These are phyloP conservation scores for Bombus turneri DNA, from an alignment of 1,140 invertebrate genomes.

Conservation along the genomic window DNA sequence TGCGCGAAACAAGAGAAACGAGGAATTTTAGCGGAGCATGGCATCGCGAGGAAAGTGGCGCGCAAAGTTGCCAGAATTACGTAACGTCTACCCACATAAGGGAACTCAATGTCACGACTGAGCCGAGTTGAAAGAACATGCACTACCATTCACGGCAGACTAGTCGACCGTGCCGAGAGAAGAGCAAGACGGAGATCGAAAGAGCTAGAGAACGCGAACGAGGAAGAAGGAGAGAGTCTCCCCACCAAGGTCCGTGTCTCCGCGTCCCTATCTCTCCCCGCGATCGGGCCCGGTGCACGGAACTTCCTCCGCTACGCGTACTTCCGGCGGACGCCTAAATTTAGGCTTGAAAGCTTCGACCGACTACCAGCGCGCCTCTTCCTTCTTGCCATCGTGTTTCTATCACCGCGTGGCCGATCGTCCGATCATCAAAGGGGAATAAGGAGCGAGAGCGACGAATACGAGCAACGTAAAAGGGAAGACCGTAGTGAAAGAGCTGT, in stretches of 20 bases:
- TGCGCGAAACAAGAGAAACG: neutral
- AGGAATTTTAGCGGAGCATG: neutral
- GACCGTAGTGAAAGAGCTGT: conserved; percentile 8
- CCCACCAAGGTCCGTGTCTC: conserved; percentile 22
- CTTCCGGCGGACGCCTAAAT: conserved; percentile 74
- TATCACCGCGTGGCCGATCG: neutral
- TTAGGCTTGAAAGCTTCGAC: conserved; percentile 64
- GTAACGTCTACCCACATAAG: conserved; percentile 46
- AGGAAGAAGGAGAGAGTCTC: neutral
- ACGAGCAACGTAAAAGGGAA: conserved; percentile 18
- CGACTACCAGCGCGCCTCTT: neutral
- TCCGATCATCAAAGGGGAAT: conserved; percentile 29
- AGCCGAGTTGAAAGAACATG: conserved; percentile 50
- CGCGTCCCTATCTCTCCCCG: conserved; percentile 53
- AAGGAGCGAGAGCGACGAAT: conserved; percentile 41
- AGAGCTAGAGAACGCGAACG: neutral
- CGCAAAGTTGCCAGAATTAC: conserved; percentile 48
- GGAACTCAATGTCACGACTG: conserved; percentile 56
- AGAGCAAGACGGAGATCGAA: conserved; percentile 15
- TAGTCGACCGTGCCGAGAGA: conserved; percentile 46
- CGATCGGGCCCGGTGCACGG: conserved; percentile 57
- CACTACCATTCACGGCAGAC: conserved; percentile 51
- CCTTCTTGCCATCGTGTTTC: neutral
- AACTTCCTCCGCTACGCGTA: conserved; percentile 55
- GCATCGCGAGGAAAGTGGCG: conserved; percentile 29